Evolutionary conservation across 2,797 vertebrate genomes (phyloP), one percentile per base, ranked within the genome.

Genomic region (Acipenser ruthenus): DNA sequence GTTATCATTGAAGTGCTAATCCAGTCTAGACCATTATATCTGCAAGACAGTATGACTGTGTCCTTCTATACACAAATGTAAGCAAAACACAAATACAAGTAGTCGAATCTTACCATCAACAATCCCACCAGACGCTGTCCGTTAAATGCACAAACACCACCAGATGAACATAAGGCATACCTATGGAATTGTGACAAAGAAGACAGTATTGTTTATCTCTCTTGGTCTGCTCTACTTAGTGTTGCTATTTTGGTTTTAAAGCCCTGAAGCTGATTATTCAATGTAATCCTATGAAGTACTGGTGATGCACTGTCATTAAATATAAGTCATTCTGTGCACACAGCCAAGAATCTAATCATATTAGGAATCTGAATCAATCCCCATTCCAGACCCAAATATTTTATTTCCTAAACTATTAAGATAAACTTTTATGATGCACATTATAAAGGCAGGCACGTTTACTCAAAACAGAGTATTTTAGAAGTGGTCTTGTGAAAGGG

Each of bases 191-290:
- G 68, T 63, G 64, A 66, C 65, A 59, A 64, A 64, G 64, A 53
- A 64, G 37, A 50, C 50, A 65, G 56, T 66, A 63, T 71, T 60
- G 71, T 72, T 71, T 72, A 68, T 15, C 64, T 51, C 65, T 73
- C 74, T 83, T 76, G 75, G 79, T 79, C 88, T 79, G 87, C 82
- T 91, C 91, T 79, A 87, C 83, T 88, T 87, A 87, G 73, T 77
- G 83, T 80, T 84, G 82, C 92, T 95, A 93, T 93, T 93, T 89
- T 84, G 78, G 88, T 85, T 78, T 69, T 75, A 83, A 95, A 95
- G 79, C 87, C 81, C 74, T 77, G 83, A 90, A 91, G 93, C 88
- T 86, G 91, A 91, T 96, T 95, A 96, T 73, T 79, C 71, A 70
- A 53, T 79, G 80, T 96, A 95, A 96, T 91, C 93, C 88, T 73